Evolutionary conservation across 2,888 invertebrate species (phyloP), one percentile per base, ranked within the genome.

Genomic region (Acleris literana): DNA sequence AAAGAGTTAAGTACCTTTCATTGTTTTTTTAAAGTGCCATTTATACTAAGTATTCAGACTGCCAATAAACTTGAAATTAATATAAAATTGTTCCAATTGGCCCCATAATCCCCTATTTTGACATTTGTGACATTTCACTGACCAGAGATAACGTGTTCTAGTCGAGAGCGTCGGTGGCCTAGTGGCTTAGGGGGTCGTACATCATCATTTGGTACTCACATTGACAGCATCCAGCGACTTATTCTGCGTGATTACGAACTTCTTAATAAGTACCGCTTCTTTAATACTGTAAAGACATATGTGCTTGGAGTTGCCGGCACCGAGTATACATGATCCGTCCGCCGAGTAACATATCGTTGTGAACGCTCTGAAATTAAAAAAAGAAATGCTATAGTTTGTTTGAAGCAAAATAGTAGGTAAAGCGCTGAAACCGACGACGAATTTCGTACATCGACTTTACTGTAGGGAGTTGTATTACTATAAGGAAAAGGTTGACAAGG

Each of bases 231-330:
- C 99, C 64, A 99, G 93, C 0, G 99, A 99, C 70, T 96, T 93
- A 82, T 99, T 99, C 86, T 97, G 96, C 0, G 99, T 99, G 69
- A 99, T 96, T 81, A 96, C 96, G 84, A 98, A 99, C 87, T 97
- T 99, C 83, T 97, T 98, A 49, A 99, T 87, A 4, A 99, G 93
- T 29, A 99, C 92, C 3, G 95, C 94, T 81, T 98, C 97, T 33
- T 92, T 90, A 0, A 98, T 94, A 81, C 97, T 96, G 87, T 99
- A 99, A 70, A 99, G 95, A 77, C 99, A 99, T 54, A 99, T 96
- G 85, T 97, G 96, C 84, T 98, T 97, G 0, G 99, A 98, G 79
- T 97, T 96, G 0, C 99, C 99, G 6, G 96, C 99, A 18, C 98
- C 99, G 44, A 99, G 87, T 5, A 99, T 88, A 77, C 95, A 97